phyloP scores from a whole-genome alignment of 1,140 invertebrate species.

The Drosophila bocqueti region DNA sequence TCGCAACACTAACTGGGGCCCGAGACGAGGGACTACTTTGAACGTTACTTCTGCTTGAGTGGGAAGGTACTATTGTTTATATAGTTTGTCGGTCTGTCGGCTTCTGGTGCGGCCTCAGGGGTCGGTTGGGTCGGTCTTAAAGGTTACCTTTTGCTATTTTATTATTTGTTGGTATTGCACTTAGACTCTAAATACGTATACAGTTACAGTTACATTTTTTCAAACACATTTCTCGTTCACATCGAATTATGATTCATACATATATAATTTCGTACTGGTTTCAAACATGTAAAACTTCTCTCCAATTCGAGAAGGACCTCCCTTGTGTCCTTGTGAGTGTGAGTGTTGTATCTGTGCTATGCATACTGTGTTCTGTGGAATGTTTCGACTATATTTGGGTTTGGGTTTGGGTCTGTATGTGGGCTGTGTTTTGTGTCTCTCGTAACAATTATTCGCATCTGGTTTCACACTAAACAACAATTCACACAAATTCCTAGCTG shows the following conservation, averaged over 20 bases:
- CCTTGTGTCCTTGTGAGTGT: conserved; percentile 19
- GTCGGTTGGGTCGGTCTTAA: conserved; percentile 44
- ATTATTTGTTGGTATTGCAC: conserved; percentile 71
- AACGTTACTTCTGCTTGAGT: conserved; percentile 46
- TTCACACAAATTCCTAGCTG: conserved; percentile 46
- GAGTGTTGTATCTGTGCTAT: conserved; percentile 26
- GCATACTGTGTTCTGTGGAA: conserved; percentile 36
- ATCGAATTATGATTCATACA: conserved; percentile 49
- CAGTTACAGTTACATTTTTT: conserved; percentile 67
- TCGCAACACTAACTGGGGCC: conserved; percentile 33
- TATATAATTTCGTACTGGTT: conserved; percentile 34
- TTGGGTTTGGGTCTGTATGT: conserved; percentile 9
- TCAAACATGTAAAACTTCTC: conserved; percentile 41
- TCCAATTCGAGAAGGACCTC: conserved; percentile 29
- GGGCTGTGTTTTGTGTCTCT: conserved; percentile 40
- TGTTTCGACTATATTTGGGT: conserved; percentile 31
- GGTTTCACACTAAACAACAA: conserved; percentile 69
- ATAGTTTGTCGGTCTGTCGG: conserved; percentile 37
- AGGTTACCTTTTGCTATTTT: conserved; percentile 51
- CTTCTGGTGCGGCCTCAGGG: conserved; percentile 1
- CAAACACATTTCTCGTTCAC: conserved; percentile 60
- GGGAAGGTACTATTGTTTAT: conserved; percentile 80
- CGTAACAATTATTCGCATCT: conserved; percentile 62
- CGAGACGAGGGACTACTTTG: conserved; percentile 17
- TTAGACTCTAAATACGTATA: conserved; percentile 82